phyloP scores from a whole-genome alignment of 1,140 invertebrate genomes.

The Caenorhabditis tropicalis region DNA sequence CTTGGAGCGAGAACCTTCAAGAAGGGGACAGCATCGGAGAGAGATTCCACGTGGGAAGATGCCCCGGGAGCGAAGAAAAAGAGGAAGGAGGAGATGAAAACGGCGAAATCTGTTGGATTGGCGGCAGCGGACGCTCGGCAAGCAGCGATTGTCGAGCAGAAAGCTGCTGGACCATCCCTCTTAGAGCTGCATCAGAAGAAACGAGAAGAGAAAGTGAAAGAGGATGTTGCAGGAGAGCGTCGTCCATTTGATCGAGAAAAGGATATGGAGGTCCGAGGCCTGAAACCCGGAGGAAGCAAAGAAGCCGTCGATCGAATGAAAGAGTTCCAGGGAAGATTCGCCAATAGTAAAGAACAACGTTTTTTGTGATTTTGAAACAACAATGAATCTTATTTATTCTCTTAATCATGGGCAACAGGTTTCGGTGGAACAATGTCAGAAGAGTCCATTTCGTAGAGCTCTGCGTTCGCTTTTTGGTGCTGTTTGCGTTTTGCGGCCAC shows the following conservation, averaged over 20 bases:
- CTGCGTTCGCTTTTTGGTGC: conserved; percentile 4
- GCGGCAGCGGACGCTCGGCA: neutral
- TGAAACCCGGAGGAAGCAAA: conserved; percentile 9
- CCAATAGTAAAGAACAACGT: neutral
- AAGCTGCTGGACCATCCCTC: neutral
- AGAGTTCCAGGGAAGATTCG: neutral
- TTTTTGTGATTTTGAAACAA: neutral
- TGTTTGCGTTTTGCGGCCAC: neutral
- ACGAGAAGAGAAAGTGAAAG: neutral
- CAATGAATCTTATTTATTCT: too few relatives aligned
- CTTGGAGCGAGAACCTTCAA: neutral
- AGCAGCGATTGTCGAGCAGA: neutral
- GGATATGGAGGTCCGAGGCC: conserved; percentile 13
- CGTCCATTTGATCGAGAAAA: conserved; percentile 21
- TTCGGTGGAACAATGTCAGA: neutral
- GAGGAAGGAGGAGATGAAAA: neutral
- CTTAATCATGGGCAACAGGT: neutral
- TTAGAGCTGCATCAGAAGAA: conserved; percentile 21
- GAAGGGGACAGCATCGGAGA: neutral
- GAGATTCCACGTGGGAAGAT: conserved; percentile 21
- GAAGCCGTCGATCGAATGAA: conserved; percentile 1
- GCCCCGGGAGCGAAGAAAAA: conserved; percentile 11
- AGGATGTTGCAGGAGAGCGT: neutral
- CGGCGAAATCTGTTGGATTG: neutral
- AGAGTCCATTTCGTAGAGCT: neutral